Evolutionary conservation across 2,888 invertebrate species (phyloP).

Genomic region (Drosophila conformis): DNA sequence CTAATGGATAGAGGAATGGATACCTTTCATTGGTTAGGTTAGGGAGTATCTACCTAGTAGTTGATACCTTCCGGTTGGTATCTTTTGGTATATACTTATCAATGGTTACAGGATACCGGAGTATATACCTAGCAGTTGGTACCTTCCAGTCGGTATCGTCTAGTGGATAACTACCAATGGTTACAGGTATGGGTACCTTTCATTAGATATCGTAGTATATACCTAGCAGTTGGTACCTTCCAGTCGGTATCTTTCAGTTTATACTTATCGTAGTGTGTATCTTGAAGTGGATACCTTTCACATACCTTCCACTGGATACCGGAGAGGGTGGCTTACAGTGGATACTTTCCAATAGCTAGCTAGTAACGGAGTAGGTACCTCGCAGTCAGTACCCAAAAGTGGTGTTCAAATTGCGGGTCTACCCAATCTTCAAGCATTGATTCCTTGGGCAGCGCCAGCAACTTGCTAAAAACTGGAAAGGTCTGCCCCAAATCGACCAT

Average conservation of each 20-base stretch:
- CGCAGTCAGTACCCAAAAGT: not conserved
- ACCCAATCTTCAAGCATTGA: not conserved
- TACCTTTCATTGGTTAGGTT: not conserved
- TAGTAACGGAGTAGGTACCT: not conserved
- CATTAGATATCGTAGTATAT: not conserved
- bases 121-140: too few relatives aligned
- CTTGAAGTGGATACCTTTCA: not conserved
- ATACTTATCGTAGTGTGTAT: not conserved
- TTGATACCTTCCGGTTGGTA: not conserved
- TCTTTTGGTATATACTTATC: not conserved
- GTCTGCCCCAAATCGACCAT: not conserved
- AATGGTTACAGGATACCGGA: not conserved
- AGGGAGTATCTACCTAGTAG: not conserved
- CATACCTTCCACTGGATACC: not conserved
- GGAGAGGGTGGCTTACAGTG: not conserved
- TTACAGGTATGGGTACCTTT: not conserved
- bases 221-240: not conserved
- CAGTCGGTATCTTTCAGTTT: not conserved
- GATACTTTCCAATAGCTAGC: not conserved
- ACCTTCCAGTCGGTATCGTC: too few relatives aligned
- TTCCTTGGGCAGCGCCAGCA: not conserved
- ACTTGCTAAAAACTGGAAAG: not conserved
- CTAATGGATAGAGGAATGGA: too few relatives aligned
- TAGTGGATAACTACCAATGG: too few relatives aligned
- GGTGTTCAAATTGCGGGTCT: not conserved